Conservation (phyloP, 2,888 invertebrate genomes). For the Trachelus iudaicus region DNA sequence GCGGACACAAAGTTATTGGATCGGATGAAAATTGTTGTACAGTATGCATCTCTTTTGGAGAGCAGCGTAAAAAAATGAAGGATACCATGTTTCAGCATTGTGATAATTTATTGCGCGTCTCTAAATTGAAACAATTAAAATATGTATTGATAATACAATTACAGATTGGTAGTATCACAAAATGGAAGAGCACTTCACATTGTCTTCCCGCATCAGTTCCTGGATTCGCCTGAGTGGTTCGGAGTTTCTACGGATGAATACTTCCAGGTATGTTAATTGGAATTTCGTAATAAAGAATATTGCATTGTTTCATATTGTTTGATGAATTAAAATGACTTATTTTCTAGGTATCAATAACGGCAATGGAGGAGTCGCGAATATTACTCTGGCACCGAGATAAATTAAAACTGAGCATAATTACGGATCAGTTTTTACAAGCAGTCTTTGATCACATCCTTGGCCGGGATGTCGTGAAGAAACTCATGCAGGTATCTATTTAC, state of each 20-base stretch:
- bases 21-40: background rate
- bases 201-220: slow-evolving; percentile 87
- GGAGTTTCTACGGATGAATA: slow-evolving; percentile 87
- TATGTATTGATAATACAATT: slow-evolving; percentile 39
- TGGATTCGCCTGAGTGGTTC: slow-evolving; percentile 91
- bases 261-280: slow-evolving; percentile 77
- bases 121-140: background rate
- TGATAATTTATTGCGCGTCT: background rate
- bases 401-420: slow-evolving; percentile 85
- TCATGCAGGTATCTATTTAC: slow-evolving; percentile 77
- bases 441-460: slow-evolving; percentile 89
- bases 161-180: slow-evolving; percentile 85
- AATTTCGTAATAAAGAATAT: background rate
- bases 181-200: slow-evolving; percentile 86
- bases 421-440: slow-evolving; percentile 83
- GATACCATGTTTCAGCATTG: no score
- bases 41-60: background rate
- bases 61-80: background rate
- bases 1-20: background rate
- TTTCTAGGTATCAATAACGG: slow-evolving; percentile 83
- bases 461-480: slow-evolving; percentile 86
- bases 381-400: slow-evolving; percentile 89
- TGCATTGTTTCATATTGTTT: background rate
- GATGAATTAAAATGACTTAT: slow-evolving; percentile 3
- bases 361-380: slow-evolving; percentile 86